Percentiles rank a stretch among this genome's conserved stretches.
Conservation (phyloP, 2,113 vertebrate genomes). For the Meleagris gallopavo region DNA sequence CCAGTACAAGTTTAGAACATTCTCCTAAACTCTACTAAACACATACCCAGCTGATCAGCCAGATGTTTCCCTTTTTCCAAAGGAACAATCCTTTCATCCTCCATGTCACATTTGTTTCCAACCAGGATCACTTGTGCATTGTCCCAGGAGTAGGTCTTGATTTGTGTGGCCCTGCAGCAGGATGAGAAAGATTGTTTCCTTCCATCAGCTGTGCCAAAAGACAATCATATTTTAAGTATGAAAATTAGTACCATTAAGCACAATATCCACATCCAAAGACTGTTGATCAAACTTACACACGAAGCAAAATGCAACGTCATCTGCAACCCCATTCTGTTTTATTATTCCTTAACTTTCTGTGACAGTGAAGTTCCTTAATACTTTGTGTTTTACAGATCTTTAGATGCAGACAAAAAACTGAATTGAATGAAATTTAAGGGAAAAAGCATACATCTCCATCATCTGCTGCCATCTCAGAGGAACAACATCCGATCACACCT, state of each 20-base stretch:
- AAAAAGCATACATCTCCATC: background rate
- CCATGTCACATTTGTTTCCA: conserved; percentile 98
- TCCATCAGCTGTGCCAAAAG: background rate
- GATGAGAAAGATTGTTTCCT: background rate
- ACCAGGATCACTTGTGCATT: conserved; percentile 98
- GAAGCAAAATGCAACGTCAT: background rate
- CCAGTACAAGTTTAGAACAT: background rate
- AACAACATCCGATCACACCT: background rate
- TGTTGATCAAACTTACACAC: background rate
- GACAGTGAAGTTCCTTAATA: background rate
- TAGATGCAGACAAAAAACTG: background rate
- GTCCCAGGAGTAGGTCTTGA: conserved; percentile 99
- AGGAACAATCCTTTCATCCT: conserved; percentile 91
- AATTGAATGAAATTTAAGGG: background rate
- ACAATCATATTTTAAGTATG: background rate
- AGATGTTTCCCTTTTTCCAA: conserved; percentile 92
- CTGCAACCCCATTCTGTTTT: background rate
- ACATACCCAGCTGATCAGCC: conserved; percentile 92
- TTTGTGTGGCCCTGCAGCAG: conserved; percentile 92
- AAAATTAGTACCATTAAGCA: background rate
- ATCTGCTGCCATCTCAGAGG: background rate
- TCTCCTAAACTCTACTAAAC: background rate
- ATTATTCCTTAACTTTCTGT: background rate
- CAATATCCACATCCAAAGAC: background rate
- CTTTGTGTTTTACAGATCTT: background rate